Conservation (phyloP, 2,888 invertebrate species). For the Drosophila subquinaria region DNA sequence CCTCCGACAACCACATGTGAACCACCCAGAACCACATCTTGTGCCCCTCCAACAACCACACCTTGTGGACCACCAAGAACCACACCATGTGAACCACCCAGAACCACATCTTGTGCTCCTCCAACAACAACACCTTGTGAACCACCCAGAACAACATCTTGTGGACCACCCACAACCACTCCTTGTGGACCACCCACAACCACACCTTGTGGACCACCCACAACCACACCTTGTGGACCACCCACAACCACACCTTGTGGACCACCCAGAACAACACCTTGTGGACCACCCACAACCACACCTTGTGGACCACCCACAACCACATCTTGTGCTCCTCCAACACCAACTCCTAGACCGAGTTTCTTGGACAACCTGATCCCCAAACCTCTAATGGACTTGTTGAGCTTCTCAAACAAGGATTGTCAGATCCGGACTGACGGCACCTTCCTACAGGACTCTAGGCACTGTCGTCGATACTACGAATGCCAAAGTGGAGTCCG, state of each 20-base stretch:
- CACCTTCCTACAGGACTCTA: conserved; percentile 47
- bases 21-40: neutral
- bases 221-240: conserved; percentile 1
- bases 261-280: too few relatives aligned
- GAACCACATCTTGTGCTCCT: neutral
- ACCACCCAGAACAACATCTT: conserved; percentile 1
- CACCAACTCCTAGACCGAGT: neutral
- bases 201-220: neutral
- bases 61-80: neutral
- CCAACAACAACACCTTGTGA: conserved; percentile 6
- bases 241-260: too few relatives aligned
- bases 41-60: conserved; percentile 1
- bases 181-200: neutral
- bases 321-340: neutral
- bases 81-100: neutral
- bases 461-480: conserved; percentile 62
- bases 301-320: too few relatives aligned
- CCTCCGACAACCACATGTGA: too few relatives aligned
- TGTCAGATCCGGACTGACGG: conserved; percentile 51
- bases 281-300: too few relatives aligned
- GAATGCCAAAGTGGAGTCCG: conserved; percentile 50
- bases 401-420: conserved; percentile 35
- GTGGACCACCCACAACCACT: neutral
- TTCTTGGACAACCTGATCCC: neutral
- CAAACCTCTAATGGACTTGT: conserved; percentile 1